phyloP scores from a whole-genome alignment of 2,888 invertebrate species.

The Lacanobia oleracea region DNA sequence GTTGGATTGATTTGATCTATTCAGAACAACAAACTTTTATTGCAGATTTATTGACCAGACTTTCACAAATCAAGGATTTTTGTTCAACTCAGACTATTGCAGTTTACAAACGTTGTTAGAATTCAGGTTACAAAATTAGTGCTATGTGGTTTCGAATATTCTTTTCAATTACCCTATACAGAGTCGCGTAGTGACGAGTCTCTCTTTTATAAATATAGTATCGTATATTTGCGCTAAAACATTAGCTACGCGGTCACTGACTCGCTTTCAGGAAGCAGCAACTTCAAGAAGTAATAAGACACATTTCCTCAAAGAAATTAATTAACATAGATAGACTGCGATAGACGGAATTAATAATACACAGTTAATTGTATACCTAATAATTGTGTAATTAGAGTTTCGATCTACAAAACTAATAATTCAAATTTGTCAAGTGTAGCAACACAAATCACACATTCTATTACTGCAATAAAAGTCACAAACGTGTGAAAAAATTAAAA shows the following conservation, averaged over 20 bases:
- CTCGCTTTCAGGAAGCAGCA: neutral
- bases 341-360: slow-evolving; percentile 18
- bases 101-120: neutral
- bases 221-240: slow-evolving; percentile 6
- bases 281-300: neutral
- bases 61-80: neutral
- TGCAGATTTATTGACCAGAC: slow-evolving; percentile 1
- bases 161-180: neutral
- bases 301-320: slow-evolving; percentile 32
- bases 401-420: neutral
- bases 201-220: neutral
- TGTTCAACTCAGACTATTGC: slow-evolving; percentile 20
- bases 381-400: slow-evolving; percentile 20
- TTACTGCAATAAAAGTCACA: slow-evolving; percentile 32
- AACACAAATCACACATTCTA: slow-evolving; percentile 36
- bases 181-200: neutral
- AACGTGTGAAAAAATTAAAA: slow-evolving; percentile 54
- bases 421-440: slow-evolving; percentile 30
- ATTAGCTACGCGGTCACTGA: slow-evolving; percentile 15
- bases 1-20: too few species aligned
- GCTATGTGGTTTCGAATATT: neutral
- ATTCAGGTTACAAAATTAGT: neutral
- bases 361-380: slow-evolving; percentile 20
- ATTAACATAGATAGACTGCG: slow-evolving; percentile 20
- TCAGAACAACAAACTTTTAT: neutral